Conservation (phyloP, 2,888 invertebrate genomes). For the Opisthograptis luteolata region DNA sequence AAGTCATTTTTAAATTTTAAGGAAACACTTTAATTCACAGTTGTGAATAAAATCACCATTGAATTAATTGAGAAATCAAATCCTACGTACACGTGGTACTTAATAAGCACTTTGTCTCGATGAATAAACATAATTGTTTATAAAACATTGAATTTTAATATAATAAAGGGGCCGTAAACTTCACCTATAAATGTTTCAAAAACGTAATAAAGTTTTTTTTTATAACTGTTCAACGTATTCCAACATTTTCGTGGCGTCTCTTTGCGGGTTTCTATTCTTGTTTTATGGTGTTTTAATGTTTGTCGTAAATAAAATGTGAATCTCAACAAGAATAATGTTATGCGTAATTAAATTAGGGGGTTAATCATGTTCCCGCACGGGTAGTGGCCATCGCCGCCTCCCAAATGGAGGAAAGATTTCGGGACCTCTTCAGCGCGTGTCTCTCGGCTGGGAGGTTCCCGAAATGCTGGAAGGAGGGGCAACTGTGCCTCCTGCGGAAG, state of each 20-base stretch:
- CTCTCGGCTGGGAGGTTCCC: no score
- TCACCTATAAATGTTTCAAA: slow-evolving; percentile 56
- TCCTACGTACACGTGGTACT: slow-evolving; percentile 14
- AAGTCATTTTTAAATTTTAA: slow-evolving; percentile 4
- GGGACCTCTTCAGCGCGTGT: no score
- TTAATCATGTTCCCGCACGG: no score
- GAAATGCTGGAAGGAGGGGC: no score
- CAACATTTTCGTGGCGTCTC: slow-evolving; percentile 46
- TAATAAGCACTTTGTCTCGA: slow-evolving; percentile 17
- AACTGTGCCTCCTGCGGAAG: no score
- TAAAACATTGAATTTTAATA: slow-evolving; percentile 40
- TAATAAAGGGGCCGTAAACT: slow-evolving; percentile 47
- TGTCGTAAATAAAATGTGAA: slow-evolving; percentile 52
- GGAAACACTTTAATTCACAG: slow-evolving; percentile 4
- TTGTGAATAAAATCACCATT: slow-evolving; percentile 26
- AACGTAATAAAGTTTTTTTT: slow-evolving; percentile 51
- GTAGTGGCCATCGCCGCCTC: no score
- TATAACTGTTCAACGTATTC: slow-evolving; percentile 49
- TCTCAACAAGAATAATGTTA: slow-evolving; percentile 53
- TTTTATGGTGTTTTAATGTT: slow-evolving; percentile 55
- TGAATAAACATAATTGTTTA: slow-evolving; percentile 38
- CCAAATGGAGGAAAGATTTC: no score
- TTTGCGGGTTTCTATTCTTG: slow-evolving; percentile 31
- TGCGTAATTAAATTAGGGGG: slow-evolving; percentile 56
- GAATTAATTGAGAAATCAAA: slow-evolving; percentile 30